A percentile compares a stretch with the other conserved stretches of the same genome.
These are phyloP conservation scores for Prosapia bicincta DNA, from an alignment of 2,888 invertebrate species.

Conservation along the genomic window DNA sequence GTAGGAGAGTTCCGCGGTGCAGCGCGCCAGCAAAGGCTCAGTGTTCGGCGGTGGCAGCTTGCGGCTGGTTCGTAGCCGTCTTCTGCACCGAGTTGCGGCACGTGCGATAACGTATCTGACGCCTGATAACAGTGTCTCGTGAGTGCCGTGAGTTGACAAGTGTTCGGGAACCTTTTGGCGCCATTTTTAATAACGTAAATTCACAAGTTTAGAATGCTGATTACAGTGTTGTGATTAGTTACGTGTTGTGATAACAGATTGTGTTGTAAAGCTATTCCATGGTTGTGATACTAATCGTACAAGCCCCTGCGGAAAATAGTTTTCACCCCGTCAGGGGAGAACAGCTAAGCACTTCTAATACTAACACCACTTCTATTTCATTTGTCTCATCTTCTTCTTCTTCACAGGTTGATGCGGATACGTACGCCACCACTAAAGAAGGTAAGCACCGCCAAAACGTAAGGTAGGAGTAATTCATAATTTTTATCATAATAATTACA, in stretches of 20 bases:
- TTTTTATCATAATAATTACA: no score
- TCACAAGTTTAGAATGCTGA: no score
- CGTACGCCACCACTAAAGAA: slow-evolving; percentile 84
- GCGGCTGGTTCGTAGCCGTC: slow-evolving; percentile 28
- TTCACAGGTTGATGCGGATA: slow-evolving; percentile 66
- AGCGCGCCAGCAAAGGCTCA: slow-evolving; percentile 5
- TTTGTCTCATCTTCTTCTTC: slow-evolving; percentile 41
- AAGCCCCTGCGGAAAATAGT: slow-evolving; percentile 44
- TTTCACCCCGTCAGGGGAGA: slow-evolving; percentile 32
- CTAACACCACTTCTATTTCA: slow-evolving; percentile 38
- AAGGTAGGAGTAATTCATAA: background rate
- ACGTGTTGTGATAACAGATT: no score
- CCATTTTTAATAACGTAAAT: no score
- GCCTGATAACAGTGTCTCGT: no score
- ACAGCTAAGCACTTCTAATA: slow-evolving; percentile 30
- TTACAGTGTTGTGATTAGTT: background rate
- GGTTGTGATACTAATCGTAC: slow-evolving; percentile 65
- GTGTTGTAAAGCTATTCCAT: slow-evolving; percentile 44
- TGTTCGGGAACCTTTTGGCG: no score
- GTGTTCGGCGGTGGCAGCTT: slow-evolving; percentile 24
- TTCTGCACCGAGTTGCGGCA: slow-evolving; percentile 27
- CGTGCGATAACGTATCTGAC: background rate
- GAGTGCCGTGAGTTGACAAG: no score
- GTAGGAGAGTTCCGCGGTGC: slow-evolving; percentile 4
- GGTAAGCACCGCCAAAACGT: slow-evolving; percentile 53